phyloP scores from a whole-genome alignment of 2,113 vertebrate genomes.

The Trogon melanurus region DNA sequence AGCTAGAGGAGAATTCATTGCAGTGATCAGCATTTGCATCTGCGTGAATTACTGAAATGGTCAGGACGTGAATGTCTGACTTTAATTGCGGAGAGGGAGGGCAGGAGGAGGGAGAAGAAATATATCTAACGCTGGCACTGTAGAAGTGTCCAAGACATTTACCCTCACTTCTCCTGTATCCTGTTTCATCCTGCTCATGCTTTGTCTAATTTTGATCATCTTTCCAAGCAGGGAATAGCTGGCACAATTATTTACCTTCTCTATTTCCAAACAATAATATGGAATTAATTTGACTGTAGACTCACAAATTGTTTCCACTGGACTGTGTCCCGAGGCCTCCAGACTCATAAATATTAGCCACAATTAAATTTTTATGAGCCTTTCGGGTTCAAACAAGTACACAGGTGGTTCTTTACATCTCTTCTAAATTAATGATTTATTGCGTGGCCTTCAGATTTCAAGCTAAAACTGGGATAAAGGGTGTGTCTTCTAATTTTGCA shows the following conservation, averaged over 20 bases:
- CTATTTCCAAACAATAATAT: background rate
- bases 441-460: background rate
- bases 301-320: constrained; percentile 14
- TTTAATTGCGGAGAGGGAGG: background rate
- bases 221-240: background rate
- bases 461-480: background rate
- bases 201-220: background rate
- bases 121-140: background rate
- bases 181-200: background rate
- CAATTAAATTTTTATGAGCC: constrained; percentile 8
- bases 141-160: background rate
- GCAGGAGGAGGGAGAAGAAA: background rate
- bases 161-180: background rate
- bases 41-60: background rate
- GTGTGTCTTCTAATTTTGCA: background rate
- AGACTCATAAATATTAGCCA: constrained; percentile 20
- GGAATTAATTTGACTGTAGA: constrained; percentile 26
- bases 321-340: constrained; percentile 8
- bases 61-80: background rate
- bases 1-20: background rate
- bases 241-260: constrained; percentile 1
- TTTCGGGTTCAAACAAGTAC: constrained; percentile 23
- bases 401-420: background rate
- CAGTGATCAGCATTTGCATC: background rate
- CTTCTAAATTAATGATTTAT: background rate